Base-by-base conservation (phyloP, 1,140 invertebrate species). In the Bilobella aurantiaca region DNA sequence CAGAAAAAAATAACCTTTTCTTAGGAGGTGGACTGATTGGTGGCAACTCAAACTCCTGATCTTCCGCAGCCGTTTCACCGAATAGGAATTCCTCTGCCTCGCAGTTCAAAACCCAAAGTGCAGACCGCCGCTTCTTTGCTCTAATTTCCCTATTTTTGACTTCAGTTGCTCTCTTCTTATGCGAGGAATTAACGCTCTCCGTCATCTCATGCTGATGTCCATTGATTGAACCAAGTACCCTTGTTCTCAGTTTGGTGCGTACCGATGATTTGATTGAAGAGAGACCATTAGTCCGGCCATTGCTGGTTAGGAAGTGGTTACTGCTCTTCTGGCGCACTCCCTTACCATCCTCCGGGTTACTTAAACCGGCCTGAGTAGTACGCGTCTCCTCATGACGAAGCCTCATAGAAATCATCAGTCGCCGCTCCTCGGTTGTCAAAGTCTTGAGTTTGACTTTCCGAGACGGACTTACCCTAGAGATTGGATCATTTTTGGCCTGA, bases 51-150 rank as follows among this genome's bases (percentile, higher is more conserved):
- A 72, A 61, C 64, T 72, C 71, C 62, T 69, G 71, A 47, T 72
- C 67, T 28, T 72, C 71, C 42, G 71, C 71, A 0, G 71, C 71
- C 5, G 71, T 72, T 62, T 72, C 71, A 2, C 71, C 71, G 53
- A 72, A 72, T 1, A 72, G 62, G 42, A 72, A 72, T 25, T 62
- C 64, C 30, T 72, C 71, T 2, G 71, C 71, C 59, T 69, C 71
- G 58, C 71, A 72, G 49, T 72, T 72, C 18, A 72, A 64, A 23
- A 72, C 71, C 68, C 68, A 72, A n/a, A 72, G 58, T 5, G 68
- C 71, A 21, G 71, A 72, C 8, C 71, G 47, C 23, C 71, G 34
- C 46, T 72, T 69, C 16, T 49, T 65, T 12, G 58, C 64, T 37
- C 60, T 62, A 2, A 67, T 62, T 16, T 60, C 65, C 46, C 53